Conservation (phyloP, 2,888 invertebrate genomes). For the Cerastis leucographa region DNA sequence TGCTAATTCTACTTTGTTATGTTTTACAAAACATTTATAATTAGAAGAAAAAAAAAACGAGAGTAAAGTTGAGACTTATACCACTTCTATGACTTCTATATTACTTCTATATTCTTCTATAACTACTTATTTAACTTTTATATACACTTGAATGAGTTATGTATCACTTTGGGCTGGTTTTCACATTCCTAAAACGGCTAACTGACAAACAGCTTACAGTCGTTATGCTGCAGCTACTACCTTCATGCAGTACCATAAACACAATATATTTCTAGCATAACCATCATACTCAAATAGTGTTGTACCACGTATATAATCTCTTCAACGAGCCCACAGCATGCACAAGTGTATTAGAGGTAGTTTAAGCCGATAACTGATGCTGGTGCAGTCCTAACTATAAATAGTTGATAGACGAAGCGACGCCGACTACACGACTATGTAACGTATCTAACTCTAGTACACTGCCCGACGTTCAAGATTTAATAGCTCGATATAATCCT, state of each 20-base stretch:
- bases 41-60: not conserved
- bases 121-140: no score
- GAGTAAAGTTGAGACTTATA: not conserved
- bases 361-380: not conserved
- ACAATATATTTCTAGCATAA: not conserved
- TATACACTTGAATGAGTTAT: not conserved
- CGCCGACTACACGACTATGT: not conserved
- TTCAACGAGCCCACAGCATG: not conserved
- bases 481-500: constrained; percentile 9
- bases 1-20: not conserved
- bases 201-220: no score
- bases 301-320: constrained; percentile 10
- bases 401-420: constrained; percentile 26
- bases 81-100: no score
- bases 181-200: not conserved
- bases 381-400: constrained; percentile 20
- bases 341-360: constrained; percentile 15
- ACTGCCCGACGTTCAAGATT: constrained; percentile 27
- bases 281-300: constrained; percentile 17
- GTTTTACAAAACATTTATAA: not conserved
- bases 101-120: no score
- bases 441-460: not conserved
- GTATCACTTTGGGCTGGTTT: no score
- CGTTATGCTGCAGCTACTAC: not conserved
- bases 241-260: not conserved